phyloP scores from a whole-genome alignment of 1,140 invertebrate genomes.

The Bathynomus jamesi region DNA sequence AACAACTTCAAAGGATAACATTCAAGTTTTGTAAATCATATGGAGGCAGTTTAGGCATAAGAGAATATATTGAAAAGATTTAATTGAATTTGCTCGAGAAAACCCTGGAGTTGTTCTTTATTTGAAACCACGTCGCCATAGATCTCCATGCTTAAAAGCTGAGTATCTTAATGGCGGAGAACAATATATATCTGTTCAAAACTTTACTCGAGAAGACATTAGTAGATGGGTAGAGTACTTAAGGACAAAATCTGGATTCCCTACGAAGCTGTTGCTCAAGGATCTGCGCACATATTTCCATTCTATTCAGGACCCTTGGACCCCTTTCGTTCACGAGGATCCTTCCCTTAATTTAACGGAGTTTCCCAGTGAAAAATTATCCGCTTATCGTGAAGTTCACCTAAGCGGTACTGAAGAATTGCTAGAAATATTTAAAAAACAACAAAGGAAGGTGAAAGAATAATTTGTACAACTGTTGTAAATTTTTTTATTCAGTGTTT shows the following conservation, averaged over 20 bases:
- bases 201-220: slow-evolving; percentile 64
- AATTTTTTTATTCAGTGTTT: too few species aligned
- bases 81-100: slow-evolving; percentile 72
- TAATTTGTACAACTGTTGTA: too few species aligned
- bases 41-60: slow-evolving; percentile 65
- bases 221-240: slow-evolving; percentile 73
- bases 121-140: slow-evolving; percentile 80
- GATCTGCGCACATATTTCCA: slow-evolving; percentile 75
- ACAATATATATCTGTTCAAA: slow-evolving; percentile 60
- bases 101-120: slow-evolving; percentile 87
- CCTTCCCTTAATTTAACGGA: too few species aligned
- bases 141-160: slow-evolving; percentile 62
- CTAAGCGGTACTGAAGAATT: too few species aligned
- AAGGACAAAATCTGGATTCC: slow-evolving; percentile 59
- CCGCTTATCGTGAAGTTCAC: too few species aligned
- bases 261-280: slow-evolving; percentile 61
- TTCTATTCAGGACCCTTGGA: slow-evolving; percentile 89
- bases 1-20: slow-evolving; percentile 78
- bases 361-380: too few species aligned
- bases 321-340: slow-evolving; percentile 70
- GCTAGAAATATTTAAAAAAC: too few species aligned
- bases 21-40: slow-evolving; percentile 85
- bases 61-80: slow-evolving; percentile 74
- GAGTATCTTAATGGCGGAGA: slow-evolving; percentile 86
- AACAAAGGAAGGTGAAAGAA: too few species aligned